Evolutionary conservation across 2,113 vertebrate genomes (phyloP), one percentile per base, ranked within the genome.

Genomic region (Paraplagusia blochii): DNA sequence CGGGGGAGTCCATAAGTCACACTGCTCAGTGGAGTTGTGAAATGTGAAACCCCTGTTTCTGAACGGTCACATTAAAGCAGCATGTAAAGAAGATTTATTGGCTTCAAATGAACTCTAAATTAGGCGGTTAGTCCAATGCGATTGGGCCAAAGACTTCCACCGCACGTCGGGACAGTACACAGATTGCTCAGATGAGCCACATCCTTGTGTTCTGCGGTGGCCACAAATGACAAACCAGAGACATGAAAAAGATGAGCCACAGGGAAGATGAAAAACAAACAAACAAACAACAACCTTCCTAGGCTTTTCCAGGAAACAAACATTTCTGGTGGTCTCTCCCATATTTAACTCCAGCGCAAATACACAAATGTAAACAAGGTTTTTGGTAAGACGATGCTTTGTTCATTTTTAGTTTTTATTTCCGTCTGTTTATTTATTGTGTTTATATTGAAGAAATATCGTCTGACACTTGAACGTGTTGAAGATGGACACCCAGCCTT

Each of bases 301-400:
- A 52, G 45, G 38, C 42, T 64, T 38, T 78, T 84, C 72, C 54
- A 46, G 68, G 82, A 84, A 80, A 67, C 61, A 76, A 74, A 66
- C 58, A 4, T 57, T 80, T 86, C 74, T 77, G 84, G 84, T 85
- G 84, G 83, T 85, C 81, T 58, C 16, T 69, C 76, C 65, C 69
- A 68, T 82, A 69, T 61, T 48, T 69, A 73, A 80, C 47, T 45
- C 65, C 63, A 76, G 77, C n/a, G 48, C 66, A 66, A 80, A 80
- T 71, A 75, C 76, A 77, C 65, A 71, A 29, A 29, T 29, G 22
- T 29, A 29, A 29, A 29, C 22, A 29, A 29, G 22, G 22, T 29
- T 29, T 29, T 29, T 29, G 22, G 22, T 29, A 2, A 29, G 22
- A 29, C 22, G 22, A 29, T 6, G 22, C 22, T 29, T 29, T 29